Evolutionary conservation across 2,797 vertebrate genomes (phyloP).

Genomic region (Rhinichthys osculus): DNA sequence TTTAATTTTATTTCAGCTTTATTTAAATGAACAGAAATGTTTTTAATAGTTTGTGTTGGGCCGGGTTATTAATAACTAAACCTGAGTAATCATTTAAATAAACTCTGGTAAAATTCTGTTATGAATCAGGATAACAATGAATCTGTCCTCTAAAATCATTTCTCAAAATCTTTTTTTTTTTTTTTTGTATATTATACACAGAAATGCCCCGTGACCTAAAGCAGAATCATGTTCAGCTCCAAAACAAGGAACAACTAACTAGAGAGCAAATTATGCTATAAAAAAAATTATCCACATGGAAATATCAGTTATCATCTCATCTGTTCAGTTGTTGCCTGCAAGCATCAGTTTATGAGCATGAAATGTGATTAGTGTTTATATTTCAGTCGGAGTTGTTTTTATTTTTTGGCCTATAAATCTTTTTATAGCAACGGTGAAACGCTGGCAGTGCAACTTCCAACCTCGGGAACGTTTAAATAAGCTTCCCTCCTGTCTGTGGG

Average conservation of each 20-base stretch:
- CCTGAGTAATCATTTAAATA: neutral
- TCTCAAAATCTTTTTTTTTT: no score
- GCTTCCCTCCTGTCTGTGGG: constrained; percentile 53
- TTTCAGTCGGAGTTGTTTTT: neutral
- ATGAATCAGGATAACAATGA: neutral
- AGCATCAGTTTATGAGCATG: neutral
- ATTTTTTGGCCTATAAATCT: constrained; percentile 18
- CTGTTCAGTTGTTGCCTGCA: neutral
- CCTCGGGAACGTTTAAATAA: constrained; percentile 55
- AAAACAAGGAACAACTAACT: neutral
- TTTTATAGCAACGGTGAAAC: constrained; percentile 24
- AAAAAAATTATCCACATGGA: neutral
- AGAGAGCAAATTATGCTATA: neutral
- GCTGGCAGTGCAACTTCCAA: constrained; percentile 47
- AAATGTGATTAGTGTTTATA: constrained; percentile 7
- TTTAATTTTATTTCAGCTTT: no score
- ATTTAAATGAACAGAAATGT: no score
- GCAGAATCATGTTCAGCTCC: neutral
- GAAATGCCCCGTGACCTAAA: neutral
- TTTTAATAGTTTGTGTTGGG: no score
- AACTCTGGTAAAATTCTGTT: neutral
- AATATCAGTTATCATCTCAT: neutral
- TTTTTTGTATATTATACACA: neutral
- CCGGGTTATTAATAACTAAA: no score
- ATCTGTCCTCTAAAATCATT: neutral